Conservation (phyloP, 2,797 vertebrate species). For the Euphonia xanthogaster region DNA sequence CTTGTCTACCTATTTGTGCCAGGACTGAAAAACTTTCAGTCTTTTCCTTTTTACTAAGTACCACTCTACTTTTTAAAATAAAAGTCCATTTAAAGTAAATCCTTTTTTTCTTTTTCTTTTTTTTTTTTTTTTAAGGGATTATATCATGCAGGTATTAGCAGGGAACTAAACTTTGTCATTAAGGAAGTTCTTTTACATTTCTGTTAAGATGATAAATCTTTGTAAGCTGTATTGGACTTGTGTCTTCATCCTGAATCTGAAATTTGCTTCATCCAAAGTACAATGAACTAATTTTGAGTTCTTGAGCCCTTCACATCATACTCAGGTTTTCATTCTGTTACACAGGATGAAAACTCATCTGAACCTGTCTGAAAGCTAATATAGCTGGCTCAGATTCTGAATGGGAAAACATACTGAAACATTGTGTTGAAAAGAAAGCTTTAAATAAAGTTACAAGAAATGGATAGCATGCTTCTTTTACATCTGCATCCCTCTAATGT, state of each 20-base stretch:
- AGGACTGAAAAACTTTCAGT: background rate
- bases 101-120: background rate
- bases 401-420: background rate
- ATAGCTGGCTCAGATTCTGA: background rate
- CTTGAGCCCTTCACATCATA: background rate
- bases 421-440: background rate
- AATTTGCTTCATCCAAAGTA: background rate
- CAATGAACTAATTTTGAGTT: background rate
- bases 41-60: background rate
- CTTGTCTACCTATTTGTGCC: background rate
- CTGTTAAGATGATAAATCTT: background rate
- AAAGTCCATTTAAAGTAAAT: background rate
- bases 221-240: background rate
- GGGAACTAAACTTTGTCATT: background rate
- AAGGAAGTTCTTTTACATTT: background rate
- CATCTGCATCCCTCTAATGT: background rate
- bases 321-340: background rate
- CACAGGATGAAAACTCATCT: background rate
- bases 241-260: background rate
- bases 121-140: background rate
- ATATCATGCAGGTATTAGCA: background rate
- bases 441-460: background rate
- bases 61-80: background rate
- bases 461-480: background rate
- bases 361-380: background rate